These are phyloP conservation scores for Mythimna pallens DNA, from an alignment of 2,888 invertebrate species.

Conservation along the genomic window DNA sequence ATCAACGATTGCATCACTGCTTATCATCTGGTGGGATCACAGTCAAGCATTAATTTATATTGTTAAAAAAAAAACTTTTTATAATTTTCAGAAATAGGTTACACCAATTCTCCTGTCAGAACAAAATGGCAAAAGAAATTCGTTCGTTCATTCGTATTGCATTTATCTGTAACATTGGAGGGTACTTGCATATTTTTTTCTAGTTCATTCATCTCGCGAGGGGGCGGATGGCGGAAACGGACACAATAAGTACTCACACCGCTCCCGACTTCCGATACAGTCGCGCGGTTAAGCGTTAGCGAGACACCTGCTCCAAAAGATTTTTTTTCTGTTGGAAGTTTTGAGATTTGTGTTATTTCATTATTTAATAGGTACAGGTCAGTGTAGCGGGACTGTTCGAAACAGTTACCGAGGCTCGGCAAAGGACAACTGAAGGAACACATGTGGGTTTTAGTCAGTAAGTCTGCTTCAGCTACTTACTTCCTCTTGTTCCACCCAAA, in stretches of 20 bases:
- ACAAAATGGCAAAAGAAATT: conserved; percentile 1
- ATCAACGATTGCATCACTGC: no score
- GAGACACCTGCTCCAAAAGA: conserved; percentile 50
- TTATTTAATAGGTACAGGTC: no score
- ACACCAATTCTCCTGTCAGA: neutral
- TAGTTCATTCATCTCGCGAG: conserved; percentile 74
- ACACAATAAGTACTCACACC: conserved; percentile 82
- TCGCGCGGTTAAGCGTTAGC: conserved; percentile 58
- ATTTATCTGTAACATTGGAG: conserved; percentile 55
- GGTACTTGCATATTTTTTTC: conserved; percentile 47
- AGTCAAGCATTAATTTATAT: no score
- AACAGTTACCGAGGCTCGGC: no score
- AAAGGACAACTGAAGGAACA: no score
- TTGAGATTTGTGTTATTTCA: neutral
- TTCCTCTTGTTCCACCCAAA: no score
- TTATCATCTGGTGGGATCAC: no score
- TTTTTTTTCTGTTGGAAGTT: neutral
- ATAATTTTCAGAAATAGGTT: conserved; percentile 11
- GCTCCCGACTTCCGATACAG: conserved; percentile 84
- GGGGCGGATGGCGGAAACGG: conserved; percentile 83
- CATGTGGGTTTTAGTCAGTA: no score
- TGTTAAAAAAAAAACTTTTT: neutral
- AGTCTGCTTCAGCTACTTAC: no score
- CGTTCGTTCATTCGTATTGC: conserved; percentile 24
- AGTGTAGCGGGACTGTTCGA: no score